Percentiles rank a stretch among this genome's conserved stretches.
These are phyloP conservation scores for Martes martes DNA, from an alignment of 2,113 vertebrate genomes.

Conservation along the genomic window DNA sequence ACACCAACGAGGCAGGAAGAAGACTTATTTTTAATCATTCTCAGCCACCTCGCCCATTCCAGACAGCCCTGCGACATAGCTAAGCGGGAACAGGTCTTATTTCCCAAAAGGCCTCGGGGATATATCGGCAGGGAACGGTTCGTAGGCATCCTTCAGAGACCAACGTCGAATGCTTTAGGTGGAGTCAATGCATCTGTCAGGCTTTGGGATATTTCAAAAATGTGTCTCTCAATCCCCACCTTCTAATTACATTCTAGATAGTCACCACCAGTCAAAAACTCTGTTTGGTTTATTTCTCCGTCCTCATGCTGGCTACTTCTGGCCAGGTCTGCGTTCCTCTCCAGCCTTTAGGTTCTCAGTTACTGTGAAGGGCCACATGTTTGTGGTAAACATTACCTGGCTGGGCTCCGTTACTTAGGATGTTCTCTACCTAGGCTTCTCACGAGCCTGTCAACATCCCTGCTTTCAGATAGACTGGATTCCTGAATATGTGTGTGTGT, in stretches of 20 bases:
- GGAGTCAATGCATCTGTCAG: background rate
- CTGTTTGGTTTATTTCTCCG: background rate
- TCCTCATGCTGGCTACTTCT: background rate
- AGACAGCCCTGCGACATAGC: background rate
- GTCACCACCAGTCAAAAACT: background rate
- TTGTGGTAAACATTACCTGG: background rate
- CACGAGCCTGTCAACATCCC: background rate
- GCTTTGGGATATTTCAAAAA: background rate
- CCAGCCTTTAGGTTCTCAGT: background rate
- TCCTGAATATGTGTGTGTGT: no score
- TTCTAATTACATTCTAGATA: background rate
- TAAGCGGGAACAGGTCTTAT: slow-evolving; percentile 11
- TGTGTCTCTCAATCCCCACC: background rate
- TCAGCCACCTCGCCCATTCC: background rate
- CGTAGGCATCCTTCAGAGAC: background rate
- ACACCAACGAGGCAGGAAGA: background rate
- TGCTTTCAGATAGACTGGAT: background rate
- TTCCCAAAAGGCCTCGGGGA: slow-evolving; percentile 3
- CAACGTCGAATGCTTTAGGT: background rate
- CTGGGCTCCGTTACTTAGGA: background rate
- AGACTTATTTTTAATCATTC: slow-evolving; percentile 54
- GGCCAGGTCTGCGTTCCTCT: background rate
- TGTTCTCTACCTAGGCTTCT: background rate
- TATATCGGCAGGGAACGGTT: background rate
- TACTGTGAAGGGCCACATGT: background rate